phyloP scores from a whole-genome alignment of 2,797 vertebrate species.

The Vespertilio murinus region DNA sequence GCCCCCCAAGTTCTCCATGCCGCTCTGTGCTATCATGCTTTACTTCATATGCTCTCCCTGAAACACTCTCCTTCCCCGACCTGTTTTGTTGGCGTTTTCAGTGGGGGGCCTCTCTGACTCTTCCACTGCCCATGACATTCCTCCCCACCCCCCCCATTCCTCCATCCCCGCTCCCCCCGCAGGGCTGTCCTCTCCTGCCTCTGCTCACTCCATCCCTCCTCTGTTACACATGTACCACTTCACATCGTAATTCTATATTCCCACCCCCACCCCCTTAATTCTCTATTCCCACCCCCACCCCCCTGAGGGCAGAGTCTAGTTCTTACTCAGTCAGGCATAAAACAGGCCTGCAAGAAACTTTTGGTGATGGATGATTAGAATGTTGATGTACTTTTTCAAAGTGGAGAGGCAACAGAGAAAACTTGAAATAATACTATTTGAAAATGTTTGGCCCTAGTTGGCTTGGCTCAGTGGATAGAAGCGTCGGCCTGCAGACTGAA shows the following conservation, averaged over 20 bases:
- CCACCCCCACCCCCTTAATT: too few relatives aligned
- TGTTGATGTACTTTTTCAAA: not conserved
- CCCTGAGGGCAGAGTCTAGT: not conserved
- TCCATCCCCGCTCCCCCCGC: too few relatives aligned
- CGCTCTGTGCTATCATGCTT: not conserved
- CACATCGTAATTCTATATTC: not conserved
- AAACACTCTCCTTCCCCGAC: not conserved
- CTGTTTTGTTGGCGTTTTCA: not conserved
- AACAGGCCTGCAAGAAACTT: not conserved
- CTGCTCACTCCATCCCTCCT: not conserved
- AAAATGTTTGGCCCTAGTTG: not conserved
- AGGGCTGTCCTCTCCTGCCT: not conserved
- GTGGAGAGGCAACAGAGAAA: not conserved
- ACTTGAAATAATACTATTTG: not conserved
- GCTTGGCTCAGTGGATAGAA: too few relatives aligned
- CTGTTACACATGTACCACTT: too few relatives aligned
- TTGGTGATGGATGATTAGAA: not conserved
- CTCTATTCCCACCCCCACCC: too few relatives aligned
- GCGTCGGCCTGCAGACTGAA: too few relatives aligned
- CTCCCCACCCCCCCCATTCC: too few relatives aligned
- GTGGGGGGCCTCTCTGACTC: not conserved
- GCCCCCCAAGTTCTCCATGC: not conserved
- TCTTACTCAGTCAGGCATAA: not conserved
- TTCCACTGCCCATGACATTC: too few relatives aligned
- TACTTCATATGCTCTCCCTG: not conserved